Evolutionary conservation across 2,888 invertebrate genomes (phyloP).

Genomic region (Trissolcus japonicus): DNA sequence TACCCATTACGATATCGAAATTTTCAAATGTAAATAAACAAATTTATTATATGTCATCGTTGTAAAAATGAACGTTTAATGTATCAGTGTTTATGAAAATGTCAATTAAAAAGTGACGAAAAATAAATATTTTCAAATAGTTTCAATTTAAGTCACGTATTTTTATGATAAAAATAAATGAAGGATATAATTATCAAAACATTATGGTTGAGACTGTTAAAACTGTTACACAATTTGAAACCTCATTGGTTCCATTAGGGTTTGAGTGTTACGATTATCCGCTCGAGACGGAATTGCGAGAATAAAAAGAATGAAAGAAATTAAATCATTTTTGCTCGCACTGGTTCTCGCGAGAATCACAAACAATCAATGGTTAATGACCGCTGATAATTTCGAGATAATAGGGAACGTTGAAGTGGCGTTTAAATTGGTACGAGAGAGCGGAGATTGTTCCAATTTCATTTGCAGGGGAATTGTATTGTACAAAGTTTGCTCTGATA

Average conservation of each 20-base stretch:
- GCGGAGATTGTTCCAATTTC: constrained; percentile 24
- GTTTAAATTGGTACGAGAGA: constrained; percentile 19
- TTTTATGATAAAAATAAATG: too few relatives aligned
- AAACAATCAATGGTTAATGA: constrained; percentile 31
- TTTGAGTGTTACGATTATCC: constrained; percentile 23
- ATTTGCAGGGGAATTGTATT: constrained; percentile 21
- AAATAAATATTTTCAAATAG: too few relatives aligned
- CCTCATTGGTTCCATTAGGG: constrained; percentile 30
- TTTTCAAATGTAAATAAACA: too few relatives aligned
- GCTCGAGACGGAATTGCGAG: constrained; percentile 4
- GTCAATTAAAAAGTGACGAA: too few relatives aligned
- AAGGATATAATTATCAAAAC: too few relatives aligned
- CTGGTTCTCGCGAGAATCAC: neutral
- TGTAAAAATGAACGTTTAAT: too few relatives aligned
- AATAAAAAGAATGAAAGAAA: neutral
- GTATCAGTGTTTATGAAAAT: too few relatives aligned
- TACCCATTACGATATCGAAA: too few relatives aligned
- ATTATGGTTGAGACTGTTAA: too few relatives aligned
- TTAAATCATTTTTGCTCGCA: too few relatives aligned
- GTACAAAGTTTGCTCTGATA: constrained; percentile 34
- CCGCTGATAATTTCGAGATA: constrained; percentile 17
- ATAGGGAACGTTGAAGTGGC: constrained; percentile 24
- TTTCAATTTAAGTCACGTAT: too few relatives aligned
- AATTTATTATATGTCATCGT: too few relatives aligned
- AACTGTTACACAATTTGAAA: constrained; percentile 29